A percentile compares a stretch with the other conserved stretches of the same genome.
These are phyloP conservation scores for Proisotoma minuta DNA, from an alignment of 2,888 invertebrate species.

Conservation along the genomic window DNA sequence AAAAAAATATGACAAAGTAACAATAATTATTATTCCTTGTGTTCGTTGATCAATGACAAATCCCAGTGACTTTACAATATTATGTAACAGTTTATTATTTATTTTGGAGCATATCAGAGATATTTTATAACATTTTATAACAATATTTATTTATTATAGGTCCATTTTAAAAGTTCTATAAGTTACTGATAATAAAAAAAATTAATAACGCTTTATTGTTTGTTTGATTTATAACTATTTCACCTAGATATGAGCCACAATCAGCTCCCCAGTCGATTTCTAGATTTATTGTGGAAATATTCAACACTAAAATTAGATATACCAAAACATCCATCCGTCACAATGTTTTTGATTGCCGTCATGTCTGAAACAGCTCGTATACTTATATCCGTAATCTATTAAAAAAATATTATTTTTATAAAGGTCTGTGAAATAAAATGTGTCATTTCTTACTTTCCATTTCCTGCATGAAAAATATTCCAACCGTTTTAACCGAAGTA, in stretches of 20 bases:
- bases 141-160: too few relatives aligned
- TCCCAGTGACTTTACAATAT: too few relatives aligned
- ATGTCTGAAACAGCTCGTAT: constrained; percentile 22
- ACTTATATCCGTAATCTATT: constrained; percentile 27
- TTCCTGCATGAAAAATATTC: constrained; percentile 29
- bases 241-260: neutral
- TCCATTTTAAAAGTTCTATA: too few relatives aligned
- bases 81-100: too few relatives aligned
- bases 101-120: too few relatives aligned
- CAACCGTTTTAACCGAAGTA: constrained; percentile 20
- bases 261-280: neutral
- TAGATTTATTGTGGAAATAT: constrained; percentile 21
- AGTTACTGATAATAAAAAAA: too few relatives aligned
- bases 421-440: neutral
- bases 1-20: too few relatives aligned
- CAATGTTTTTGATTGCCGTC: constrained; percentile 16
- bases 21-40: too few relatives aligned
- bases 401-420: neutral
- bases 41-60: too few relatives aligned
- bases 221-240: neutral
- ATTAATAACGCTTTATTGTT: too few relatives aligned
- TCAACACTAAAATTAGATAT: constrained; percentile 24
- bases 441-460: constrained; percentile 27
- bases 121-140: too few relatives aligned
- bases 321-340: constrained; percentile 16